Conservation (phyloP, 2,113 vertebrate species). For the Xenopus borealis region DNA sequence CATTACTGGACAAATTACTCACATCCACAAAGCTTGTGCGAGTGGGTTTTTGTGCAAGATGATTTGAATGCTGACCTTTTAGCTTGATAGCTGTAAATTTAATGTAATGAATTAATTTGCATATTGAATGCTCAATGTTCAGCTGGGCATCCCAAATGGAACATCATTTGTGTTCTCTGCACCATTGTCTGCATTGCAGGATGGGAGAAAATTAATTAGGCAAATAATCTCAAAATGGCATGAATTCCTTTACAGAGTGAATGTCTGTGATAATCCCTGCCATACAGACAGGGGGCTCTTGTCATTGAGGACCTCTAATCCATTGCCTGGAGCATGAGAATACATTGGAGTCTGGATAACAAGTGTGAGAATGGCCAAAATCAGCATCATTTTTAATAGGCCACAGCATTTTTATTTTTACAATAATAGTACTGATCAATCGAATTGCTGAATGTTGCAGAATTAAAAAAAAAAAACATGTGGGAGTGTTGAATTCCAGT, state of each 20-base stretch:
- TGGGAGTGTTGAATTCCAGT: slow-evolving; percentile 61
- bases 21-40: slow-evolving; percentile 23
- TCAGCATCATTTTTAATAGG: slow-evolving; percentile 60
- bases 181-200: slow-evolving; percentile 53
- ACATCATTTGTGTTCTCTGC: slow-evolving; percentile 56
- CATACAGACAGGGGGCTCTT: slow-evolving; percentile 66
- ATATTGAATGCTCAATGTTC: slow-evolving; percentile 51
- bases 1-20: slow-evolving; percentile 30
- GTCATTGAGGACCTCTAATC: slow-evolving; percentile 68
- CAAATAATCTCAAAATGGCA: slow-evolving; percentile 65
- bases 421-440: slow-evolving; percentile 65
- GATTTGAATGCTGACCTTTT: slow-evolving; percentile 36
- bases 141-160: slow-evolving; percentile 50
- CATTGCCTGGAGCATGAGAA: slow-evolving; percentile 66
- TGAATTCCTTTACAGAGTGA: slow-evolving; percentile 61
- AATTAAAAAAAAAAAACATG: slow-evolving; percentile 48
- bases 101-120: slow-evolving; percentile 47
- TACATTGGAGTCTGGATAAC: slow-evolving; percentile 60
- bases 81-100: slow-evolving; percentile 36
- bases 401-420: slow-evolving; percentile 59
- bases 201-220: slow-evolving; percentile 63
- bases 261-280: slow-evolving; percentile 67
- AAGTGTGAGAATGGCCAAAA: slow-evolving; percentile 70
- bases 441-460: slow-evolving; percentile 59
- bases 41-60: slow-evolving; percentile 8